Base-by-base conservation (phyloP, 2,888 invertebrate genomes). In the Augiades crinisus region DNA sequence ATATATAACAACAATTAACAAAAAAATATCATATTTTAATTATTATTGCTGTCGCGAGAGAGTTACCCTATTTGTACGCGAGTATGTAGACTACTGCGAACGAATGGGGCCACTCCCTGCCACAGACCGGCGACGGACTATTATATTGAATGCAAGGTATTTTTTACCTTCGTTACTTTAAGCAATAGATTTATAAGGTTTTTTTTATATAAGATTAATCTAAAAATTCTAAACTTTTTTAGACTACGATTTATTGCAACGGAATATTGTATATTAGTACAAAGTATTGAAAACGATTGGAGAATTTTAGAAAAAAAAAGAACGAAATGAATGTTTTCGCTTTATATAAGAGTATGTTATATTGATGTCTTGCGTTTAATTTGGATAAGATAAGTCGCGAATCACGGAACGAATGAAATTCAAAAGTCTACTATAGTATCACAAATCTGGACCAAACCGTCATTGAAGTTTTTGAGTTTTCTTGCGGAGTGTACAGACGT, bases 191-290 rank as follows among this genome's bases (percentile, higher is more conserved):
- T 67, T 63, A 59, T 63, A 71, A 66, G 64, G 72, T 70, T 68
- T 64, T 64, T 68, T 72, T 62, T 53, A 44, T 56, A 56, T 85
- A 82, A 81, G 78, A 69, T 67, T 84, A 81, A 76, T 67, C 75
- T 77, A 69, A 59, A 60, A 68, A 68, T 72, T 75, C 62, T 64
- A 72, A 75, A 75, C 63, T 70, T 72, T 75, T 69, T 62, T 68
- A 68, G 60, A 71, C 61, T 67, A 70, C 67, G 63, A 68, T 72
- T 68, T 73, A 75, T 70, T 73, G 72, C 69, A 67, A 68, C 63
- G 61, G 62, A 75, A 77, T 78, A 75, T 78, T 85, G 79, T 85
- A 83, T 82, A 85, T 87, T 82, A 87, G 87, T 87, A 87, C 87
- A 87, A 87, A 86, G 76, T 78, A 75, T 78, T 75, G 74, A 47